Conservation (phyloP, 2,797 vertebrate genomes). For the Alfaro cultratus region DNA sequence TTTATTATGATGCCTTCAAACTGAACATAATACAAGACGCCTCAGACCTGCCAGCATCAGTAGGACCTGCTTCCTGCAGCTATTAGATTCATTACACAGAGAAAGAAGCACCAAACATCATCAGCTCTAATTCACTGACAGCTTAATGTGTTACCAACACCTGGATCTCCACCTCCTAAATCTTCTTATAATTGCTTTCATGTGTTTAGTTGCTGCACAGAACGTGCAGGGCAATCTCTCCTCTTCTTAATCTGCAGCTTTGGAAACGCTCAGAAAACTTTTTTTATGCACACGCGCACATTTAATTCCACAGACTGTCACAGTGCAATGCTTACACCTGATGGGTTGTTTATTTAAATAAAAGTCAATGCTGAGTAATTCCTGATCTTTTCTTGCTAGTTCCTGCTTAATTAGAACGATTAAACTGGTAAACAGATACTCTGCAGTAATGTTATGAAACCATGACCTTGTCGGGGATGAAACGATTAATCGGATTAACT, state of each 20-base stretch:
- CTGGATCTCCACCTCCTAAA: neutral
- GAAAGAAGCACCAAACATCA: neutral
- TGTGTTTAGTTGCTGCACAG: neutral
- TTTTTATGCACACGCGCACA: neutral
- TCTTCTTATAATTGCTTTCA: neutral
- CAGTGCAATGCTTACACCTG: neutral
- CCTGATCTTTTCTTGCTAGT: neutral
- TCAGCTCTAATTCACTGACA: neutral
- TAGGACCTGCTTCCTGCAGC: neutral
- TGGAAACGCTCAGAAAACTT: neutral
- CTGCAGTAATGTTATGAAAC: neutral
- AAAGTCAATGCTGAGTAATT: neutral
- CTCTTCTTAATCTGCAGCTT: neutral
- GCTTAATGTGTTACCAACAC: neutral
- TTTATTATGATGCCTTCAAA: neutral
- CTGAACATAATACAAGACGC: neutral
- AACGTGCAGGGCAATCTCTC: neutral
- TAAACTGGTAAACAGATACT: neutral
- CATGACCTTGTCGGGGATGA: neutral
- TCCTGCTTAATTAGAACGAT: neutral
- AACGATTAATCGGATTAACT: too few species aligned
- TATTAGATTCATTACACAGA: neutral
- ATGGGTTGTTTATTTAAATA: neutral
- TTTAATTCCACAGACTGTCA: neutral
- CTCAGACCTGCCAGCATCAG: neutral